Base-by-base conservation (phyloP, 2,797 vertebrate genomes). In the Pteropus rufus region DNA sequence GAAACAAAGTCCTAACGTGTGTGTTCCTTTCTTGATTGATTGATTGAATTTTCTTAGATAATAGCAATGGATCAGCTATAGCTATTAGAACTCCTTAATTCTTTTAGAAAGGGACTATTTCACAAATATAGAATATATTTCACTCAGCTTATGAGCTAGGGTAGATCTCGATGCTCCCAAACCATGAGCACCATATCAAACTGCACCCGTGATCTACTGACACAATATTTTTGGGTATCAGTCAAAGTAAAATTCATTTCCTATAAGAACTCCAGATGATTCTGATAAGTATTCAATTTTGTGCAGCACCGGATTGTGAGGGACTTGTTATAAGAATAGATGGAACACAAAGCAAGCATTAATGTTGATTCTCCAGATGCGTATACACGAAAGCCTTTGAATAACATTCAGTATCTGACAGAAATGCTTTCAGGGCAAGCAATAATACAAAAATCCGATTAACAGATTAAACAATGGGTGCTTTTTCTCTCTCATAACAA, bases 391-490 rank as follows among this genome's bases (percentile, higher is more conserved):
- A 19, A 58, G 29, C 10, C 84, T 79, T 10, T 46, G 92, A 79
- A 70, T 75, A 72, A 82, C 56, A 39, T 0, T 6, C 23, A 19
- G 0, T 80, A 80, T 92, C 94, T 96, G 94, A 92, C 92, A 75
- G 76, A 93, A 31, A 65, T 16, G 34, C 39, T 93, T 93, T 89
- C 0, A 0, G 91, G 96, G 70, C 92, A 94, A 93, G 84, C 54
- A 92, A 73, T 12, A 73, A 77, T 91, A 96, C 73, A 58, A 60
- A 79, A 72, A 64, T 76, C 49, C 76, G 87, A 95, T 92, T 39
- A 93, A 89, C 7, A 31, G 62, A 64, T 92, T 89, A 58, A 96
- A 96, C 95, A 96, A 91, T 96, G 72, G 76, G 56, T 41, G 70
- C 46, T 81, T 89, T 92, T 93, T 83, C n/a, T 49, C 41, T 93